Conservation (phyloP, 1,140 invertebrate genomes). For the Atopsyche davidsoni region DNA sequence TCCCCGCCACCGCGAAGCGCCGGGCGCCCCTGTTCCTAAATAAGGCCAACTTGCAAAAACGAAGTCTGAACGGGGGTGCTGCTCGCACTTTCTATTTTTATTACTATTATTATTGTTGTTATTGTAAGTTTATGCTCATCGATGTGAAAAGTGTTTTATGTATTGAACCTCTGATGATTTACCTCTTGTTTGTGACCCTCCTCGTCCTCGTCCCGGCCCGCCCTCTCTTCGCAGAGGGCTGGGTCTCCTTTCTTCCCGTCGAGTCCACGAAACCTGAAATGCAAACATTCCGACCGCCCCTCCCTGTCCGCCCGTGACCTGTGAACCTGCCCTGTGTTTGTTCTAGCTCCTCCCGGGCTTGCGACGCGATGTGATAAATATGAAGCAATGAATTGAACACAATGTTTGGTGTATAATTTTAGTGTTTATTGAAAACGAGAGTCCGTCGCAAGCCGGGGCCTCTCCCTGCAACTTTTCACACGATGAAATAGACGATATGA, state of each 20-base stretch:
- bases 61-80: conserved; percentile 58
- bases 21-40: conserved; percentile 30
- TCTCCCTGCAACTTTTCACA: conserved; percentile 11
- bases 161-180: neutral
- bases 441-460: conserved; percentile 6
- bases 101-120: conserved; percentile 21
- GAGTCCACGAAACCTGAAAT: conserved; percentile 1
- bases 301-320: too few relatives aligned
- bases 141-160: conserved; percentile 22
- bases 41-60: conserved; percentile 60
- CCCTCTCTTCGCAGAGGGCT: neutral
- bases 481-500: conserved; percentile 21
- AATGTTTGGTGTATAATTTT: neutral
- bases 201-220: neutral
- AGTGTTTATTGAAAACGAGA: neutral
- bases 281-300: too few relatives aligned
- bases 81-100: conserved; percentile 28
- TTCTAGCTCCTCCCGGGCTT: conserved; percentile 9
- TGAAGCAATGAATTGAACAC: neutral
- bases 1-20: conserved; percentile 20
- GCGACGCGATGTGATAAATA: conserved; percentile 4
- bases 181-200: neutral
- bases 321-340: too few relatives aligned
- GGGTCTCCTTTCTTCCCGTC: too few relatives aligned
- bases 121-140: conserved; percentile 25